Conservation (phyloP, 2,888 invertebrate species). For the Philereme transversata region DNA sequence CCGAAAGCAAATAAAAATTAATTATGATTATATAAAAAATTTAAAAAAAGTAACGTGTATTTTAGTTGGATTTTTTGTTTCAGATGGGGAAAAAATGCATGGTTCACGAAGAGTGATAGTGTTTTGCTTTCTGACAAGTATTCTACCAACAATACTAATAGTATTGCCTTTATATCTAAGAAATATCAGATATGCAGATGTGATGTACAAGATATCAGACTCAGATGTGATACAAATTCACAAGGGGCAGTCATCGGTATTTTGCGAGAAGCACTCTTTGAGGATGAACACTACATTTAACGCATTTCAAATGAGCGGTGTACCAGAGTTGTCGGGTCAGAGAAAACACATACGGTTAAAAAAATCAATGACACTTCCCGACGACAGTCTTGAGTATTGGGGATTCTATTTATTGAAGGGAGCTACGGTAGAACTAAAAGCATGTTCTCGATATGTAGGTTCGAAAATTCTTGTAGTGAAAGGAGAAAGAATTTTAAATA, state of each 20-base stretch:
- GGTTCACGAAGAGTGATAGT: slow-evolving; percentile 90
- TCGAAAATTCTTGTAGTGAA: slow-evolving; percentile 92
- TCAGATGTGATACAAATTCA: slow-evolving; percentile 93
- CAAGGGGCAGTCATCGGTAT: slow-evolving; percentile 92
- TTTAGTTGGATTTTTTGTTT: slow-evolving; percentile 47
- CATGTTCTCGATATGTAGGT: slow-evolving; percentile 91
- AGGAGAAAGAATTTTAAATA: slow-evolving; percentile 90
- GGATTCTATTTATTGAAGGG: slow-evolving; percentile 93
- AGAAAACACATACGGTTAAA: slow-evolving; percentile 90
- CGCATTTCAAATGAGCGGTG: slow-evolving; percentile 89
- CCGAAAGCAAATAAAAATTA: no score
- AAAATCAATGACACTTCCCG: slow-evolving; percentile 92
- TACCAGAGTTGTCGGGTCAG: slow-evolving; percentile 87
- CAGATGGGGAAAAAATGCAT: slow-evolving; percentile 89
- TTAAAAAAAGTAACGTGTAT: no score
- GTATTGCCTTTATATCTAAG: slow-evolving; percentile 91
- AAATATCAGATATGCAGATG: slow-evolving; percentile 90
- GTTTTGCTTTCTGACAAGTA: slow-evolving; percentile 90
- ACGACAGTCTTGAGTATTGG: slow-evolving; percentile 95
- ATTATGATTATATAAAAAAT: no score
- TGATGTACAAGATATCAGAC: slow-evolving; percentile 90
- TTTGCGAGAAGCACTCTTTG: slow-evolving; percentile 91
- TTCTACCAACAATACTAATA: slow-evolving; percentile 90
- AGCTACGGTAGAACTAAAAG: slow-evolving; percentile 89
- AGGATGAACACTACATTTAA: slow-evolving; percentile 89